Conservation (phyloP, 2,113 vertebrate genomes). For the Baryphthengus martii region DNA sequence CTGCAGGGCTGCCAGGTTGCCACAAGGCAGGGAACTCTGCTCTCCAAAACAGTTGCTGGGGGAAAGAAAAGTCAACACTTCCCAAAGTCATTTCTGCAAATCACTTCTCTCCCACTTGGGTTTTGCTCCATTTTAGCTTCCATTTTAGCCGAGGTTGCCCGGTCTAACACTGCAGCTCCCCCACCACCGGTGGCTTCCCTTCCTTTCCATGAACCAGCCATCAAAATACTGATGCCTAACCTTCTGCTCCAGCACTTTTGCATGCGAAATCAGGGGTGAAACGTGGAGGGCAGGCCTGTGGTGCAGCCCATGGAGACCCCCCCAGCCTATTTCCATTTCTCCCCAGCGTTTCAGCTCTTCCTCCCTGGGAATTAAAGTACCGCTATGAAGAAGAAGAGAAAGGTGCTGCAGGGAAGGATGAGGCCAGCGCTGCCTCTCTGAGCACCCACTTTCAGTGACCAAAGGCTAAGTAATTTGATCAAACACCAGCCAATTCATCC, state of each 20-base stretch:
- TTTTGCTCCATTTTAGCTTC: background rate
- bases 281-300: fast-evolving
- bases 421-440: background rate
- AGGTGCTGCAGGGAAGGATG: background rate
- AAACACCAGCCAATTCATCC: background rate
- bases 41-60: background rate
- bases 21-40: background rate
- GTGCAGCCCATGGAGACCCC: background rate
- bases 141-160: background rate
- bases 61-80: background rate
- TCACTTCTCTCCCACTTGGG: background rate
- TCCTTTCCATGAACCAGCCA: constrained; percentile 8
- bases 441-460: background rate
- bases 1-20: background rate
- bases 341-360: background rate
- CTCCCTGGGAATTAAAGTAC: background rate
- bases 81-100: background rate
- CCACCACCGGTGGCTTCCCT: background rate
- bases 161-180: background rate
- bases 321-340: background rate
- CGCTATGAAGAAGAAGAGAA: background rate
- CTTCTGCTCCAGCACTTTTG: background rate
- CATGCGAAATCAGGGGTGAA: background rate
- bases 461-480: background rate
- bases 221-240: background rate